Percentiles rank a stretch among this genome's conserved stretches.
phyloP scores from a whole-genome alignment of 2,888 invertebrate genomes.

The Rhyacophila evoluta region DNA sequence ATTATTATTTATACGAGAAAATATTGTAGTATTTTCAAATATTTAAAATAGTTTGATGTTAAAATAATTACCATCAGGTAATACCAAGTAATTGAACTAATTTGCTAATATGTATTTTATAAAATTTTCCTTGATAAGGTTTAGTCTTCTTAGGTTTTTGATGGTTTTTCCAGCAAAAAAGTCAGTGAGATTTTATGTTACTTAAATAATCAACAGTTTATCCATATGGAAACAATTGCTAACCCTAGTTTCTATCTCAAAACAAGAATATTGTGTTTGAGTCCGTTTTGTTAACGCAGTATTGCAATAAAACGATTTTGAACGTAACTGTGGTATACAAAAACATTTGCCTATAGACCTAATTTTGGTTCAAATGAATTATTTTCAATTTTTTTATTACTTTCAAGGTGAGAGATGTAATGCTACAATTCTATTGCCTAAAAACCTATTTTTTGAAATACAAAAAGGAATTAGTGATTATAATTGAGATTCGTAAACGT shows the following conservation, averaged over 20 bases:
- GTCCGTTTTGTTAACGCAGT: not conserved
- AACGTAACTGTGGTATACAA: not conserved
- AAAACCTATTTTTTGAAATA: not conserved
- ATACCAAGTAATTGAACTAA: no score
- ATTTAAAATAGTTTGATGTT: not conserved
- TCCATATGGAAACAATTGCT: no score
- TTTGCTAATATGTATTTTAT: no score
- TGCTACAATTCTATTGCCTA: not conserved
- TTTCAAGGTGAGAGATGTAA: conserved; percentile 1
- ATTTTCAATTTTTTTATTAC: not conserved
- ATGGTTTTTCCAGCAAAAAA: no score
- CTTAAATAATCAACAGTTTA: no score
- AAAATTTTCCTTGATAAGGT: no score
- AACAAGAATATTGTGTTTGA: not conserved
- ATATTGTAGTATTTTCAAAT: no score
- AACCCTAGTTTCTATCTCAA: not conserved
- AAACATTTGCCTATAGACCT: not conserved
- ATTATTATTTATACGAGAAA: no score
- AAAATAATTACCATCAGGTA: not conserved
- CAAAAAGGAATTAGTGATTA: no score
- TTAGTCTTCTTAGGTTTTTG: no score
- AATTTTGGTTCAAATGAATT: not conserved
- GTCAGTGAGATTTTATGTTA: no score
- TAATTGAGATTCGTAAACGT: no score
- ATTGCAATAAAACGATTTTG: conserved; percentile 2